Evolutionary conservation across 2,113 vertebrate species (phyloP).

Genomic region (Oxyruncus cristatus): DNA sequence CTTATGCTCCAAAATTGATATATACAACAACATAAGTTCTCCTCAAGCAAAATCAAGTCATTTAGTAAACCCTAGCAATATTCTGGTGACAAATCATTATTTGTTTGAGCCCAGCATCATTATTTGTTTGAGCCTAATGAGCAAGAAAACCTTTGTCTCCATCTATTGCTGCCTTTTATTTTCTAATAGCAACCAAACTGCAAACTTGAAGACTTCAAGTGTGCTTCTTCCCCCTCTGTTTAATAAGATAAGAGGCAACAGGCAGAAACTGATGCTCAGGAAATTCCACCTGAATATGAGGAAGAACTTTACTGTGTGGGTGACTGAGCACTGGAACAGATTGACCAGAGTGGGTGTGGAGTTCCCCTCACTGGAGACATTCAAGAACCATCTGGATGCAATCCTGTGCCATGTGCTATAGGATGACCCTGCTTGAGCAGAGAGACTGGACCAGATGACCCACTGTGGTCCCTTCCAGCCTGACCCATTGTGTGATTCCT

Average conservation of each 20-base stretch:
- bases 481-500: not conserved
- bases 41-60: not conserved
- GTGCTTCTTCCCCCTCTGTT: not conserved
- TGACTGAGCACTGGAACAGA: not conserved
- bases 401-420: not conserved
- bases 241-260: not conserved
- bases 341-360: not conserved
- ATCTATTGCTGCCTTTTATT: not conserved
- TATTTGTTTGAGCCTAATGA: not conserved
- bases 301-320: not conserved
- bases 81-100: not conserved
- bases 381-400: not conserved
- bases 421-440: not conserved
- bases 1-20: not conserved
- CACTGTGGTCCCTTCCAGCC: not conserved
- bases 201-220: not conserved
- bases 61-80: not conserved
- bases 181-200: not conserved
- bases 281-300: not conserved
- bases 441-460: not conserved
- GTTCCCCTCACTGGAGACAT: not conserved
- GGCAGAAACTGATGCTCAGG: not conserved
- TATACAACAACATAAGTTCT: fast-evolving
- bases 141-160: not conserved
- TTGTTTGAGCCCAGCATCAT: not conserved